Evolutionary conservation across 2,888 invertebrate genomes (phyloP).

Genomic region (Epirrita christyi): DNA sequence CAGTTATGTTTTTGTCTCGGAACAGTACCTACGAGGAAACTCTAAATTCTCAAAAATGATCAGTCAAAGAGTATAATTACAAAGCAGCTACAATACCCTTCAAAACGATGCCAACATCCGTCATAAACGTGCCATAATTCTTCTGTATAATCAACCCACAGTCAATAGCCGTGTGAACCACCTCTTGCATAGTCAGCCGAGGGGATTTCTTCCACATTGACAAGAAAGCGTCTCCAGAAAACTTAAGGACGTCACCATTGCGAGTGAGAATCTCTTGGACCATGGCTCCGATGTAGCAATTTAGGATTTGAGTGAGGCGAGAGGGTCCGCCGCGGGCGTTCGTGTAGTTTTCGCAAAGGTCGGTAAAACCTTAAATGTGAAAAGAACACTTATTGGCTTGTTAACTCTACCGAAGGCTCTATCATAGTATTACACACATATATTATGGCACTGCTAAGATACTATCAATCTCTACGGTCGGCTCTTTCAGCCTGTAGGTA

Average conservation of each 20-base stretch:
- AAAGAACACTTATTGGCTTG: too few relatives aligned
- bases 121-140: constrained; percentile 85
- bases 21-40: too few relatives aligned
- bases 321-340: constrained; percentile 88
- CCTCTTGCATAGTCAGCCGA: constrained; percentile 82
- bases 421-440: too few relatives aligned
- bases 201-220: constrained; percentile 87
- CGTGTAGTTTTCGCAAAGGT: constrained; percentile 87
- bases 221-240: constrained; percentile 88
- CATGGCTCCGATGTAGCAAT: constrained; percentile 89
- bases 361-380: constrained; percentile 83
- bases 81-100: constrained; percentile 68
- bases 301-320: constrained; percentile 87
- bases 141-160: constrained; percentile 88
- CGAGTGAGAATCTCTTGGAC: constrained; percentile 88
- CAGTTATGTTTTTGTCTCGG: too few relatives aligned
- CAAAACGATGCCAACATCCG: constrained; percentile 86
- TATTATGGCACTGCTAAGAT: too few relatives aligned
- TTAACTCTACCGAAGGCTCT: too few relatives aligned
- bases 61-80: too few relatives aligned
- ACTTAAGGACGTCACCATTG: constrained; percentile 88
- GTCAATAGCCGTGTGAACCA: constrained; percentile 87
- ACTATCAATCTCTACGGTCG: too few relatives aligned
- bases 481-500: too few relatives aligned
- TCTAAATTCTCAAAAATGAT: too few relatives aligned